Conservation (phyloP, 2,113 vertebrate genomes). For the Tyrannus savana region DNA sequence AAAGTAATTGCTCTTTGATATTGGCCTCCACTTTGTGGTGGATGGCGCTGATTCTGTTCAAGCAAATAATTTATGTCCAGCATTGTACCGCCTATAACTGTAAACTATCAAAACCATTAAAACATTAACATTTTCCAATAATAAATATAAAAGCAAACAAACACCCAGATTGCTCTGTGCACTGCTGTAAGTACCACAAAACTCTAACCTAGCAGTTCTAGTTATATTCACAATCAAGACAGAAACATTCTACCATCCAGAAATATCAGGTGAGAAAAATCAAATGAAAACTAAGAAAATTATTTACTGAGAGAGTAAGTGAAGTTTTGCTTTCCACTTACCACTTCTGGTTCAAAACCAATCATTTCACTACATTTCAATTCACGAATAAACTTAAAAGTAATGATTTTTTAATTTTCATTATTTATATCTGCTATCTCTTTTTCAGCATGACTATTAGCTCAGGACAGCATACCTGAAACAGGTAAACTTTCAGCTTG, state of each 20-base stretch:
- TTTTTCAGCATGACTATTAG: neutral
- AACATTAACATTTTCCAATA: neutral
- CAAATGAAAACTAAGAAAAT: neutral
- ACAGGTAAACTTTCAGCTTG: neutral
- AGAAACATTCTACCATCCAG: neutral
- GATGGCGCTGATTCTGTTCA: neutral
- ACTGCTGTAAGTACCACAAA: neutral
- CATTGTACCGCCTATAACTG: neutral
- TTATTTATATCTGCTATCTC: neutral
- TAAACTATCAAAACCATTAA: neutral
- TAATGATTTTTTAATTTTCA: fast-evolving
- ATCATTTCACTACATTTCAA: neutral
- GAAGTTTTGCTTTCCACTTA: neutral
- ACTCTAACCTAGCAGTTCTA: neutral
- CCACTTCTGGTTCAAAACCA: neutral
- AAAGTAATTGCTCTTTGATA: neutral
- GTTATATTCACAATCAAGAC: neutral
- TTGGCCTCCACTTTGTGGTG: neutral
- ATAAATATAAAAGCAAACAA: neutral
- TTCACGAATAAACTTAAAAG: neutral
- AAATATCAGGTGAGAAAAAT: neutral
- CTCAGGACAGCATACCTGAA: neutral
- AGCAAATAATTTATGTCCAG: neutral
- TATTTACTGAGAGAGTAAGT: neutral
- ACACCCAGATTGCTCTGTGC: neutral